Evolutionary conservation across 2,113 vertebrate species (phyloP).

Genomic region (Alligator mississippiensis): DNA sequence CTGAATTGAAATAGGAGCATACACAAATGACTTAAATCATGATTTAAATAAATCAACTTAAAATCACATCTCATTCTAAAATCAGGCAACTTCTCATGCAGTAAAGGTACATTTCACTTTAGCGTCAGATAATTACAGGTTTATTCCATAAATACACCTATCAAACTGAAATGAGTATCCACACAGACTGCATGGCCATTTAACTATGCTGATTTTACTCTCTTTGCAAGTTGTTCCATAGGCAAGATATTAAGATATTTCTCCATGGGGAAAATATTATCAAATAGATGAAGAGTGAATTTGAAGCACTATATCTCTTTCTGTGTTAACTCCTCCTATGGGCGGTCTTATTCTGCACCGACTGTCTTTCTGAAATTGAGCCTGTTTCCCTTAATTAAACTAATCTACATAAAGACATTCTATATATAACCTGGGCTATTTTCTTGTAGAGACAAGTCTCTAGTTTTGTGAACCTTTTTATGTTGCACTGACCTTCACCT

Average conservation of each 20-base stretch:
- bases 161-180: not conserved
- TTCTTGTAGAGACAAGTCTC: not conserved
- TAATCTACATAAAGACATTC: no score
- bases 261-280: not conserved
- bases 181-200: not conserved
- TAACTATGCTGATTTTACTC: not conserved
- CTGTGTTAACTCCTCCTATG: no score
- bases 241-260: not conserved
- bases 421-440: no score
- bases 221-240: not conserved
- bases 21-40: accelerated
- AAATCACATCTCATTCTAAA: not conserved
- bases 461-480: not conserved
- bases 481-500: not conserved
- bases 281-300: no score
- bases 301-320: no score
- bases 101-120: not conserved
- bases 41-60: not conserved
- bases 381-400: no score
- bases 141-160: not conserved
- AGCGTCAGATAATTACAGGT: not conserved
- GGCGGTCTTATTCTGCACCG: no score
- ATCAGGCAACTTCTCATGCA: not conserved
- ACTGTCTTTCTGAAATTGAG: no score
- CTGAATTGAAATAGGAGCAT: not conserved